These are phyloP conservation scores for Hylaeus volcanicus DNA, from an alignment of 1,140 invertebrate species.

Conservation along the genomic window DNA sequence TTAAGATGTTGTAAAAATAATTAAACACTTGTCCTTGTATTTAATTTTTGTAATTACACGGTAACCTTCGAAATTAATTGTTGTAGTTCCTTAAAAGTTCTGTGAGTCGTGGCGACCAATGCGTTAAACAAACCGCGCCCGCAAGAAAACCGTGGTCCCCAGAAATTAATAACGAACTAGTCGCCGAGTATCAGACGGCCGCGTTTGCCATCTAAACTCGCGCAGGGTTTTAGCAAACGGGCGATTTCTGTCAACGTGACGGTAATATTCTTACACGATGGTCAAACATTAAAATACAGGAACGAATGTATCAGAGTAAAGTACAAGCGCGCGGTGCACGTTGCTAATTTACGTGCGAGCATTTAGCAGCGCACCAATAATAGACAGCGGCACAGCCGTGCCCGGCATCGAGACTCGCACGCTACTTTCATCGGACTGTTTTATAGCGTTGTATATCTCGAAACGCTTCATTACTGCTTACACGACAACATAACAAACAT, in stretches of 20 bases:
- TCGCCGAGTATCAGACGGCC: not conserved
- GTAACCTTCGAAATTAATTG: too few relatives aligned
- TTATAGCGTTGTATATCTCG: slow-evolving; percentile 56
- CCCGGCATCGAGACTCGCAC: slow-evolving; percentile 19
- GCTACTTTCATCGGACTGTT: slow-evolving; percentile 50
- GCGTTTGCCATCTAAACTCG: not conserved
- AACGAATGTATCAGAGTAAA: slow-evolving; percentile 36
- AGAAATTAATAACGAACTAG: slow-evolving; percentile 21
- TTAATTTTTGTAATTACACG: too few relatives aligned
- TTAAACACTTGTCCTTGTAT: too few relatives aligned
- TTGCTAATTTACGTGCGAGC: slow-evolving; percentile 56
- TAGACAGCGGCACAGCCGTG: slow-evolving; percentile 41
- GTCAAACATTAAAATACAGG: slow-evolving; percentile 47
- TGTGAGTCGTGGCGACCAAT: too few relatives aligned
- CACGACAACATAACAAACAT: slow-evolving; percentile 52
- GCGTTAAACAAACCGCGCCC: too few relatives aligned
- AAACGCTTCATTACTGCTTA: slow-evolving; percentile 61
- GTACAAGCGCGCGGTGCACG: slow-evolving; percentile 24
- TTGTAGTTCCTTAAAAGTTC: too few relatives aligned
- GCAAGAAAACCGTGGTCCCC: not conserved
- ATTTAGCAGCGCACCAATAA: slow-evolving; percentile 57
- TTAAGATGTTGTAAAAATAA: too few relatives aligned
- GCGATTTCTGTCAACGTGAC: slow-evolving; percentile 32
- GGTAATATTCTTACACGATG: slow-evolving; percentile 34
- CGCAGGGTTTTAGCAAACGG: slow-evolving; percentile 31